Percentiles rank a stretch among this genome's conserved stretches.
Evolutionary conservation across 2,888 invertebrate genomes (phyloP).

Genomic region (Meghimatium bilineatum): DNA sequence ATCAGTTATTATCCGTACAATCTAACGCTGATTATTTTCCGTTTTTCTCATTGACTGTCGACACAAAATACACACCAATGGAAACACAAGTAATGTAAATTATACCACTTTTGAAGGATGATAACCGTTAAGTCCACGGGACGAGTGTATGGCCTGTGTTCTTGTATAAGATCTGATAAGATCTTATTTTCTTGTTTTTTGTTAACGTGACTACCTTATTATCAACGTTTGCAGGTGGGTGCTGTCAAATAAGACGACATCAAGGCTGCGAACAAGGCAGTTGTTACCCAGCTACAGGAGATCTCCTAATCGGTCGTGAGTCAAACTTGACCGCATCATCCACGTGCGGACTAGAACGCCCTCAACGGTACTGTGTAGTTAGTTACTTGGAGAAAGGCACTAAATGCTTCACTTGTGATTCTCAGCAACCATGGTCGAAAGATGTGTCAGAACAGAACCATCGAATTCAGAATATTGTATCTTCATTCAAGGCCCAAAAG

Average conservation of each 20-base stretch:
- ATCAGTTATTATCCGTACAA: no score
- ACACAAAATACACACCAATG: no score
- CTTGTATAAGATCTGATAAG: no score
- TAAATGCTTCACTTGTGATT: constrained; percentile 98
- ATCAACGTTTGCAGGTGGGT: not conserved
- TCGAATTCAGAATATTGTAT: constrained; percentile 93
- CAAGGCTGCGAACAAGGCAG: constrained; percentile 90
- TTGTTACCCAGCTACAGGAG: constrained; percentile 99
- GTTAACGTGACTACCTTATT: no score
- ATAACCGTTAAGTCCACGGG: no score
- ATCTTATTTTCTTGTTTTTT: no score
- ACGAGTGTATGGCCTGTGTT: no score
- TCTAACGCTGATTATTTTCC: no score
- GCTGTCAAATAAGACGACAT: not conserved
- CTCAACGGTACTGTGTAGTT: constrained; percentile 94
- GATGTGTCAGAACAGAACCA: constrained; percentile 83
- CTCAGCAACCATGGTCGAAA: constrained; percentile 81
- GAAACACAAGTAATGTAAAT: no score
- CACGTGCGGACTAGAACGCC: constrained; percentile 90
- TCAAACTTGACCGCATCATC: constrained; percentile 91
- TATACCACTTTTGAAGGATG: no score
- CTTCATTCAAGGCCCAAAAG: constrained; percentile 79
- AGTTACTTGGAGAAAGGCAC: constrained; percentile 74
- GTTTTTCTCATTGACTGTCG: no score
- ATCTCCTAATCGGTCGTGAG: constrained; percentile 97